Conservation (phyloP, 2,113 vertebrate genomes). For the Scartelaos histophorus region DNA sequence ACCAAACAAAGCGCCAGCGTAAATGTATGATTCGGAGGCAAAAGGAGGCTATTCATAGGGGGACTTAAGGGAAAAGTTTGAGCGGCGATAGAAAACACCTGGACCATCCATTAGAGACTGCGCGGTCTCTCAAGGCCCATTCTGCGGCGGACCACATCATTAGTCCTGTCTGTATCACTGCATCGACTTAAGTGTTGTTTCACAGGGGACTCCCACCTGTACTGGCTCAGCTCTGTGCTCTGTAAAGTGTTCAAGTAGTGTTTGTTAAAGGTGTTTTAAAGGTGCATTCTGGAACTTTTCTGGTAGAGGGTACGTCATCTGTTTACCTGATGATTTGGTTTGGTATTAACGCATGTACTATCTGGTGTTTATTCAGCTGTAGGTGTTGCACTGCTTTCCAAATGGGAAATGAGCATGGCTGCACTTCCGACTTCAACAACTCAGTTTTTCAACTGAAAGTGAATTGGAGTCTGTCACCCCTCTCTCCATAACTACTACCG, state of each 20-base stretch:
- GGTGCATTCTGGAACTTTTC: too few species aligned
- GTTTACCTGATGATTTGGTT: too few species aligned
- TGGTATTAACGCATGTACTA: too few species aligned
- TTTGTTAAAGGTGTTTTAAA: too few species aligned
- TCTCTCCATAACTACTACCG: too few species aligned
- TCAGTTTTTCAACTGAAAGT: too few species aligned
- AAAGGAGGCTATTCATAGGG: conserved; percentile 36
- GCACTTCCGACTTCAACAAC: too few species aligned
- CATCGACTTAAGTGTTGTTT: conserved; percentile 56
- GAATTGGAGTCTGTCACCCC: too few species aligned
- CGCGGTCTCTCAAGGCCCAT: conserved; percentile 60
- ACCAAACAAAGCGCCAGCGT: conserved; percentile 24
- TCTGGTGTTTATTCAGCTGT: too few species aligned
- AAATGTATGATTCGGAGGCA: conserved; percentile 28
- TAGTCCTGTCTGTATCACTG: conserved; percentile 66
- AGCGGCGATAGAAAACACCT: conserved; percentile 59
- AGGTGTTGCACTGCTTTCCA: too few species aligned
- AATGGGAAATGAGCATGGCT: too few species aligned
- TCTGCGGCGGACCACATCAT: conserved; percentile 66
- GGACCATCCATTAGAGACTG: conserved; percentile 54
- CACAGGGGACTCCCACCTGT: conserved; percentile 57
- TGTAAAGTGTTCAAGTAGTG: neutral
- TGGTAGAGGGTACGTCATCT: too few species aligned
- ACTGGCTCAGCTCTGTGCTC: neutral
- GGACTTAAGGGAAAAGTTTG: conserved; percentile 39